These are phyloP conservation scores for Tethea ocularis DNA, from an alignment of 2,888 invertebrate genomes.

Conservation along the genomic window DNA sequence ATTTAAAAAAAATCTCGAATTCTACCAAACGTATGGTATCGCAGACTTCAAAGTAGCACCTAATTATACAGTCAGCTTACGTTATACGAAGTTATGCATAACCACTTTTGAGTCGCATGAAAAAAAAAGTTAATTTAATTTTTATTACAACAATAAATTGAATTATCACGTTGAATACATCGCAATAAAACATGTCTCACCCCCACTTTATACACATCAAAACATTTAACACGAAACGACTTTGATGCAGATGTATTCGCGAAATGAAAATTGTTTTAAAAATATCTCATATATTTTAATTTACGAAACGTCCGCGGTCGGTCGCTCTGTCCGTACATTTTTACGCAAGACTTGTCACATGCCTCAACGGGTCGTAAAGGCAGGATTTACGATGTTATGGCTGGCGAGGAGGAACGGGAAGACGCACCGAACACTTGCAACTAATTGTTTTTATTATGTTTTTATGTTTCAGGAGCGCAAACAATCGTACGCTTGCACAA, in stretches of 20 bases:
- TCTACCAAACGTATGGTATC: too few species aligned
- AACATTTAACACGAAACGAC: neutral
- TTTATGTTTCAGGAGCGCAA: constrained; percentile 2
- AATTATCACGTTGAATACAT: neutral
- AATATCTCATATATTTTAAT: neutral
- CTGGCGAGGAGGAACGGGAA: neutral
- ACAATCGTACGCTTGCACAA: neutral
- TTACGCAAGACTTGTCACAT: neutral
- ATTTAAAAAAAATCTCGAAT: too few species aligned
- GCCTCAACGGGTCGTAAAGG: neutral
- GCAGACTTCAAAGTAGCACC: too few species aligned
- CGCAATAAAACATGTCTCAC: neutral
- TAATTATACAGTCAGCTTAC: too few species aligned
- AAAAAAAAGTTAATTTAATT: neutral
- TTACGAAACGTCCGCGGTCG: neutral
- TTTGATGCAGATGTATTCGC: neutral
- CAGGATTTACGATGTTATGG: constrained; percentile 1
- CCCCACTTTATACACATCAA: neutral
- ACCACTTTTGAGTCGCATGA: too few species aligned
- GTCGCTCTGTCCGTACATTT: neutral
- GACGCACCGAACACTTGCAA: neutral
- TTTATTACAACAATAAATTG: too few species aligned
- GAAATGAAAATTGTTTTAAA: neutral
- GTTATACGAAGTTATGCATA: too few species aligned
- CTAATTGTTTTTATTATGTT: neutral